Evolutionary conservation across 2,888 invertebrate species (phyloP).

Genomic region (Dryobota labecula): DNA sequence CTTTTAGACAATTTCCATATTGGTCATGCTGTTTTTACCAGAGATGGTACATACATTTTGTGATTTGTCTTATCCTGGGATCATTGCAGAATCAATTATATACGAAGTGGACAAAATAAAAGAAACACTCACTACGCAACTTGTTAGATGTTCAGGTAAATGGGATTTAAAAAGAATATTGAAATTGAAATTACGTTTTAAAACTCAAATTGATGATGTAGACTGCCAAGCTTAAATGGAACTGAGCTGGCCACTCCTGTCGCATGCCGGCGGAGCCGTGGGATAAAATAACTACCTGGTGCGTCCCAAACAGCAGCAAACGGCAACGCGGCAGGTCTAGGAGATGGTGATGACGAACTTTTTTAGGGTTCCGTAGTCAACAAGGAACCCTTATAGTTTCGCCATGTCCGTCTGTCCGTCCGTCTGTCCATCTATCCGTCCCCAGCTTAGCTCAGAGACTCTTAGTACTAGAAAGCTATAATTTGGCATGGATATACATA

Average conservation of each 20-base stretch:
- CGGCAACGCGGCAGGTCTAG: not conserved
- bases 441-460: too few relatives aligned
- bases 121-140: not conserved
- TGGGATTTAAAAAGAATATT: not conserved
- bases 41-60: not conserved
- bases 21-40: not conserved
- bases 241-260: not conserved
- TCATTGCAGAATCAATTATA: not conserved
- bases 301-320: too few relatives aligned
- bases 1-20: not conserved
- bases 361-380: too few relatives aligned
- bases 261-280: too few relatives aligned
- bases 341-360: not conserved
- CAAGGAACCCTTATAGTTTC: too few relatives aligned
- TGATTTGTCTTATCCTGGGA: not conserved
- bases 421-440: too few relatives aligned
- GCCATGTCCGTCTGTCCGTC: too few relatives aligned
- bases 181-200: not conserved
- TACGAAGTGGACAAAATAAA: slow-evolving; percentile 10
- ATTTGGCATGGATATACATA: too few relatives aligned
- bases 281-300: too few relatives aligned
- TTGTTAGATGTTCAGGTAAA: slow-evolving; percentile 9
- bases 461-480: too few relatives aligned
- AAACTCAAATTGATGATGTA: too few relatives aligned
- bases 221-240: not conserved